phyloP scores from a whole-genome alignment of 2,888 invertebrate genomes.

The Hypomecis punctinalis region DNA sequence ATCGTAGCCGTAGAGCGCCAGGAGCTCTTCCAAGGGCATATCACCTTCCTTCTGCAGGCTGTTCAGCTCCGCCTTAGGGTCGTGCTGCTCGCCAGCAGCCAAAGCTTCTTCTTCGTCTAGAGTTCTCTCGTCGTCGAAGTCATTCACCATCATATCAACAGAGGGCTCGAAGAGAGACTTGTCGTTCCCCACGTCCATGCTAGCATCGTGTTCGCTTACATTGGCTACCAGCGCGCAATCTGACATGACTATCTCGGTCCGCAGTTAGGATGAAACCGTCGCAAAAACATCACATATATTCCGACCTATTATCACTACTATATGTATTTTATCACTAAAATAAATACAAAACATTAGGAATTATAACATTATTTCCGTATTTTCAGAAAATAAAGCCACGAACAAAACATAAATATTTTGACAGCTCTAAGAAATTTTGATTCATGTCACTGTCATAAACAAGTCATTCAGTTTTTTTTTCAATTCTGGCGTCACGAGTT shows the following conservation, averaged over 20 bases:
- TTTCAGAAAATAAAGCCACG: slow-evolving; percentile 53
- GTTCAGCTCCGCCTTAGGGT: slow-evolving; percentile 94
- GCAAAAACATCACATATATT: slow-evolving; percentile 67
- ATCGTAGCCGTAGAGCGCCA: slow-evolving; percentile 94
- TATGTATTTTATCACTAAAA: slow-evolving; percentile 51
- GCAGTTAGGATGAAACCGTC: slow-evolving; percentile 62
- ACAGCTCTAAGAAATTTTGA: slow-evolving; percentile 44
- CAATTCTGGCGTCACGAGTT: not conserved
- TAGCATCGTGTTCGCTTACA: slow-evolving; percentile 83
- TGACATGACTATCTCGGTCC: slow-evolving; percentile 79
- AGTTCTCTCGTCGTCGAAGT: slow-evolving; percentile 98
- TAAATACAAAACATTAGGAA: slow-evolving; percentile 63
- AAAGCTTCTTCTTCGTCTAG: slow-evolving; percentile 98
- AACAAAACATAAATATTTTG: slow-evolving; percentile 83
- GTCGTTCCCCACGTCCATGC: slow-evolving; percentile 83
- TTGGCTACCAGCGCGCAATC: slow-evolving; percentile 83
- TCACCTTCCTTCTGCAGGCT: slow-evolving; percentile 97
- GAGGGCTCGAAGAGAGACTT: slow-evolving; percentile 94
- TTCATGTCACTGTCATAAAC: slow-evolving; percentile 4
- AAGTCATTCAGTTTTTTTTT: not conserved
- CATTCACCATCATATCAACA: slow-evolving; percentile 98
- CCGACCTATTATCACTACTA: slow-evolving; percentile 49
- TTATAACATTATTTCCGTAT: slow-evolving; percentile 60
- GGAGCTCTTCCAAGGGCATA: slow-evolving; percentile 97
- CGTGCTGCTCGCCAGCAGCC: slow-evolving; percentile 93